These are phyloP conservation scores for Paralichthys olivaceus DNA, from an alignment of 2,113 vertebrate genomes.

Conservation along the genomic window DNA sequence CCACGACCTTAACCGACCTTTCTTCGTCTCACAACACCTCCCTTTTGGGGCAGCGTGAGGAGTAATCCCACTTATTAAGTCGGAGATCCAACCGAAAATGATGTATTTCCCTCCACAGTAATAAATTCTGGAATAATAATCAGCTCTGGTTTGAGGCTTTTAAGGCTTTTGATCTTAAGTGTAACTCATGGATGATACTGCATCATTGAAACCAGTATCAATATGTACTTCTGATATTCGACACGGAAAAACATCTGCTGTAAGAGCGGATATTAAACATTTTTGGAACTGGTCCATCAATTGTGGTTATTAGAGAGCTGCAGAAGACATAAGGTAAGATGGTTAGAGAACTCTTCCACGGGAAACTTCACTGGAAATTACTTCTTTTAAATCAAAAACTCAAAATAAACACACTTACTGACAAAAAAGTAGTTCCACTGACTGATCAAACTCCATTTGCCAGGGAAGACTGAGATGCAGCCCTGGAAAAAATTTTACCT, in stretches of 20 bases:
- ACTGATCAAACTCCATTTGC: not conserved
- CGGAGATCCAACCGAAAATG: not conserved
- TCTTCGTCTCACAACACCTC: not conserved
- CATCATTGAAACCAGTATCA: not conserved
- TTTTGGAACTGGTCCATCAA: not conserved
- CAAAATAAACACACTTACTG: not conserved
- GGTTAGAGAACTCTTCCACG: not conserved
- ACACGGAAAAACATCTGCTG: not conserved
- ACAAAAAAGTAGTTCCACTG: not conserved
- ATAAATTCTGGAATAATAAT: not conserved
- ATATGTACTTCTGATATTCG: not conserved
- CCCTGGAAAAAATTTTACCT: not conserved
- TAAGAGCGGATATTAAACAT: not conserved
- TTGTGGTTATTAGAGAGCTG: not conserved
- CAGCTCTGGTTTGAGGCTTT: not conserved
- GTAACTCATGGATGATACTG: not conserved
- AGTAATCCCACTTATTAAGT: not conserved
- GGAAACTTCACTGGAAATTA: not conserved
- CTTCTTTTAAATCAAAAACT: not conserved
- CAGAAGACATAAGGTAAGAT: not conserved
- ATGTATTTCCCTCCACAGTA: not conserved
- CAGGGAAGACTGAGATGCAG: not conserved
- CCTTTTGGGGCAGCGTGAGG: not conserved
- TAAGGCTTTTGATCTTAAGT: not conserved
- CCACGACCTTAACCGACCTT: constrained; percentile 3